A percentile compares a stretch with the other conserved stretches of the same genome.
Evolutionary conservation across 2,888 invertebrate species (phyloP).

Genomic region (Drosophila anomalipes): DNA sequence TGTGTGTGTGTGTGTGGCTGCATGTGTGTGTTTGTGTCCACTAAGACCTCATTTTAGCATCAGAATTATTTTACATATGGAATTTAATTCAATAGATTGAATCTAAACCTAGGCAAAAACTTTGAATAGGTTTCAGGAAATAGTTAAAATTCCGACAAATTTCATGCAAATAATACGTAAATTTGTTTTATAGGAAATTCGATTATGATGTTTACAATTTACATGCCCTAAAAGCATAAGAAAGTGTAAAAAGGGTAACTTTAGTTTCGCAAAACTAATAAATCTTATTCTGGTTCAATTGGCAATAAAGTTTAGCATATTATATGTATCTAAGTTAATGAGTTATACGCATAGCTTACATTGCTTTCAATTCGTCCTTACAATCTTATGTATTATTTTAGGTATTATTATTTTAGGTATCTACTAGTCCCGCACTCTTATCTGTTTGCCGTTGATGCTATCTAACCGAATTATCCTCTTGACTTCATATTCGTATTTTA

Average conservation of each 20-base stretch:
- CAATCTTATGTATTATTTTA: neutral
- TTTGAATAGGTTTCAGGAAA: constrained; percentile 30
- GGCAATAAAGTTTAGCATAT: neutral
- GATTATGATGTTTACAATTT: constrained; percentile 18
- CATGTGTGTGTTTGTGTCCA: neutral
- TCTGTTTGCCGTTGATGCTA: neutral
- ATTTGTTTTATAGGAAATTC: constrained; percentile 39
- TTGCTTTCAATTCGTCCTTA: no score
- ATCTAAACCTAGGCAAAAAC: constrained; percentile 1
- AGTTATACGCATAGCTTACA: neutral
- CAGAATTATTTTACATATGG: constrained; percentile 30
- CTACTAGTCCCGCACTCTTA: neutral
- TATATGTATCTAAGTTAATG: neutral
- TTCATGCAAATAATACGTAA: constrained; percentile 22
- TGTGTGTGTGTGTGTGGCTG: constrained; percentile 1
- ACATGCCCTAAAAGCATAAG: neutral
- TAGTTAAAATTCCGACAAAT: constrained; percentile 29
- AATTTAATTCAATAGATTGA: constrained; percentile 27
- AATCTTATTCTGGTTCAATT: neutral
- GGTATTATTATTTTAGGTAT: constrained; percentile 6
- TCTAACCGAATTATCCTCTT: neutral
- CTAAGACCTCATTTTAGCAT: constrained; percentile 9
- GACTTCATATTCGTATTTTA: constrained; percentile 22
- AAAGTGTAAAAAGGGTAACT: neutral
- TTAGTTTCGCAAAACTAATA: neutral